Evolutionary conservation across 2,888 invertebrate genomes (phyloP), one percentile per base, ranked within the genome.

Genomic region (Eledona agricola): DNA sequence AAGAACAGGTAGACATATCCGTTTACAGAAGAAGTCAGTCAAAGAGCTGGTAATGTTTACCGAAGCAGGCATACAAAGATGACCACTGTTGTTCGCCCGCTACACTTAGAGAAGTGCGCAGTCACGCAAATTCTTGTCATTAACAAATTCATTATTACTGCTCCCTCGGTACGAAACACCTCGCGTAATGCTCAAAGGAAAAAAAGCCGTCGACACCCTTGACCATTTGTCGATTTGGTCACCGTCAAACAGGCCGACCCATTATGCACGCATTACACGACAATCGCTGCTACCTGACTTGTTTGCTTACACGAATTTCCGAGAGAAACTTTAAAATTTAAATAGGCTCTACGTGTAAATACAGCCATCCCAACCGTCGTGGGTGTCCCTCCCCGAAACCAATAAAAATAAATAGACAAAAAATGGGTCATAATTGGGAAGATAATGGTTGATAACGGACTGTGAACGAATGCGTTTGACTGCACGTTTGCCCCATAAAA

Each of bases 261-360:
- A 63, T 63, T 62, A 63, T 57, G 59, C 57, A 57, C 55, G 56
- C 55, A 62, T 62, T 64, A 62, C 59, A 59, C 42, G 54, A 59
- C 58, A 57, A 51, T 51, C 53, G 49, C 32, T 34, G 60, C 64
- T 64, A 64, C 64, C 62, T 64, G 60, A 50, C 57, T 56, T 62
- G 56, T 62, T 62, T 62, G 54, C 51, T 57, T 34, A 55, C 53
- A 45, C 47, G 34, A 42, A 49, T 43, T 43, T 56, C 37, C 45
- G 46, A 53, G 31, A 38, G 49, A 40, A 50, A 50, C 32, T 50
- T 40, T 40, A 20, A 32, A 38, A 50, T 38, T 50, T 50, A 50
- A 50, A 50, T 50, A 40, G 37, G 31, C 7, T n/a, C 20, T 12
- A 4, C 23, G 47, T 32, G 47, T 47, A 47, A 47, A 47, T 34